Conservation (phyloP, 2,797 vertebrate genomes). For the Acipenser ruthenus region DNA sequence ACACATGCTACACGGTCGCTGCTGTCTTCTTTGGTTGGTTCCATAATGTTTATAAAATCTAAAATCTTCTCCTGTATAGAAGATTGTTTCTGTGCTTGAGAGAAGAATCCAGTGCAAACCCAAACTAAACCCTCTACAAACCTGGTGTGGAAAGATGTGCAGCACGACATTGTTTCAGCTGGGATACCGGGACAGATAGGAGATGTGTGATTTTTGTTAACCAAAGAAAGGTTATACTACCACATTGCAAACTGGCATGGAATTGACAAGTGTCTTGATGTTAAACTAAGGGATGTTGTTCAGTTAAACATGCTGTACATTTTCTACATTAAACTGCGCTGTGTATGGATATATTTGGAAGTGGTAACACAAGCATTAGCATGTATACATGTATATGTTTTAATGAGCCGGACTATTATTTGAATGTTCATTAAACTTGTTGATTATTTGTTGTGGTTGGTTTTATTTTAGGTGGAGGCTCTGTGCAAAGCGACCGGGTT, state of each 20-base stretch:
- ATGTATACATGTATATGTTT: constrained; percentile 63
- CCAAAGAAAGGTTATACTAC: too few species aligned
- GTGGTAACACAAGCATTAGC: constrained; percentile 53
- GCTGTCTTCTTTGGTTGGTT: too few species aligned
- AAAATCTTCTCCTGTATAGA: too few species aligned
- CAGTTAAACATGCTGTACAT: constrained; percentile 35
- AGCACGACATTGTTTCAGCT: too few species aligned
- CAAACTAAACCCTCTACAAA: too few species aligned
- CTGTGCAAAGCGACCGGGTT: too few species aligned
- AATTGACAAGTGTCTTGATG: constrained; percentile 35
- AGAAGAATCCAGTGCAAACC: too few species aligned
- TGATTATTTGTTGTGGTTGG: constrained; percentile 44
- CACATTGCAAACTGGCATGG: constrained; percentile 33
- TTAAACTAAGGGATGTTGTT: constrained; percentile 35
- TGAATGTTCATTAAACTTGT: constrained; percentile 70
- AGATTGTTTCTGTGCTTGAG: too few species aligned
- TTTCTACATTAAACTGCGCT: constrained; percentile 57
- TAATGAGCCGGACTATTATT: constrained; percentile 58
- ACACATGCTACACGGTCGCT: too few species aligned
- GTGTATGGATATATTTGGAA: constrained; percentile 58
- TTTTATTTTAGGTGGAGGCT: constrained; percentile 14
- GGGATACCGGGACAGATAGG: constrained; percentile 23
- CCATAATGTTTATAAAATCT: too few species aligned
- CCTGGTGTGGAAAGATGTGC: too few species aligned
- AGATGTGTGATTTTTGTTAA: too few species aligned